Percentiles rank a stretch among this genome's conserved stretches.
These are phyloP conservation scores for Myopa tessellatipennis DNA, from an alignment of 2,888 invertebrate species.

Conservation along the genomic window DNA sequence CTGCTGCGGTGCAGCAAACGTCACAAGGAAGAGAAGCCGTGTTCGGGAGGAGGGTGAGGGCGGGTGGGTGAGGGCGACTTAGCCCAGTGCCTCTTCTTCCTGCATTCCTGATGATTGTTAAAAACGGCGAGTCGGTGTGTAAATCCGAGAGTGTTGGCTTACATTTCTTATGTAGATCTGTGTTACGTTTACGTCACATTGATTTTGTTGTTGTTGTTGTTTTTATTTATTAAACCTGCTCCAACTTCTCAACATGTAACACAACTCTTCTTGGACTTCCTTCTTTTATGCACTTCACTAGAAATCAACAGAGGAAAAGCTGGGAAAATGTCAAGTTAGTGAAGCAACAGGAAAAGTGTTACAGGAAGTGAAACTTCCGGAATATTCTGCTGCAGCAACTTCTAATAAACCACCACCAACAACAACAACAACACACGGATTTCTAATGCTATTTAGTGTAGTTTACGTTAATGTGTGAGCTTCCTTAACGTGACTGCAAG, in stretches of 20 bases:
- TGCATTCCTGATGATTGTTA: not conserved
- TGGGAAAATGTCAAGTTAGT: conserved; percentile 14
- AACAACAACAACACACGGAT: no score
- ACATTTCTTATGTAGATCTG: not conserved
- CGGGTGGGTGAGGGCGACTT: no score
- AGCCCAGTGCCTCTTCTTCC: not conserved
- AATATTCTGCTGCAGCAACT: conserved; percentile 1
- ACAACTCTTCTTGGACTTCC: not conserved
- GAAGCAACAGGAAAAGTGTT: conserved; percentile 6
- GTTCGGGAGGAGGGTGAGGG: not conserved
- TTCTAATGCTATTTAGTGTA: not conserved
- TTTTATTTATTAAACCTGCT: not conserved
- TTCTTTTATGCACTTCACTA: not conserved
- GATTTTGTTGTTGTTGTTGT: not conserved
- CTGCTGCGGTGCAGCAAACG: not conserved
- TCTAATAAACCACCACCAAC: not conserved
- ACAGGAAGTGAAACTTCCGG: conserved; percentile 36
- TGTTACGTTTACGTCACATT: not conserved
- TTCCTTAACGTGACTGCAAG: not conserved
- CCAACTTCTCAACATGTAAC: not conserved
- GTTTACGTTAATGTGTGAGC: not conserved
- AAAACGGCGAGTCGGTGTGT: not conserved
- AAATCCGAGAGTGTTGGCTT: not conserved
- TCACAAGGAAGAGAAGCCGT: not conserved
- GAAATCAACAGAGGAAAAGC: not conserved